Conservation (phyloP, 2,888 invertebrate genomes). For the Cataglyphis livida region DNA sequence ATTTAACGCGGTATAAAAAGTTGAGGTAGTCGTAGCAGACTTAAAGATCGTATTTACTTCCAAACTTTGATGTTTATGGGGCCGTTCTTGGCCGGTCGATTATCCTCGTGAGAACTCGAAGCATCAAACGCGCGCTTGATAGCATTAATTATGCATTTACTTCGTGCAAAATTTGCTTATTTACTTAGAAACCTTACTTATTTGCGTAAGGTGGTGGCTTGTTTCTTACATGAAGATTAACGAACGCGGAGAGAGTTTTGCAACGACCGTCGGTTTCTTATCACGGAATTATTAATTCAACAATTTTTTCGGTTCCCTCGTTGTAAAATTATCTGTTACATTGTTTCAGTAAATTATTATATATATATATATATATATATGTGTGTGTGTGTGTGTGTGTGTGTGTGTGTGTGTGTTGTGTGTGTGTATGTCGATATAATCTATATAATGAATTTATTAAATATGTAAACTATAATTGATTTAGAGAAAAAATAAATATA, state of each 20-base stretch:
- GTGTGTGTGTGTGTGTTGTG: too few relatives aligned
- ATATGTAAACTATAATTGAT: neutral
- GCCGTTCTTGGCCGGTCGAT: neutral
- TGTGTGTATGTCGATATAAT: too few relatives aligned
- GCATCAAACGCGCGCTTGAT: slow-evolving; percentile 24
- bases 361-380: neutral
- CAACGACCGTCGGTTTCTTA: neutral
- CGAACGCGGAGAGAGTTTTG: slow-evolving; percentile 11
- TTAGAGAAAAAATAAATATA: neutral
- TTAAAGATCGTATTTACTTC: neutral
- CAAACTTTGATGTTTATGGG: slow-evolving; percentile 8
- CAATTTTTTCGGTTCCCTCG: slow-evolving; percentile 5
- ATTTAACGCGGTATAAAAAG: slow-evolving; percentile 22
- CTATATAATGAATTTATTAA: neutral
- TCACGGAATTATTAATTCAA: neutral
- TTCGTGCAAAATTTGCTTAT: slow-evolving; percentile 52
- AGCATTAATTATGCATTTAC: slow-evolving; percentile 35
- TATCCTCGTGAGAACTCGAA: slow-evolving; percentile 43
- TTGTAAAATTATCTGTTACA: neutral
- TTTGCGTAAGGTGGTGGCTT: neutral
- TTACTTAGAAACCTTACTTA: slow-evolving; percentile 58
- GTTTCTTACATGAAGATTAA: slow-evolving; percentile 45
- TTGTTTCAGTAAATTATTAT: neutral
- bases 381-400: too few relatives aligned
- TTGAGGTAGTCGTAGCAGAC: slow-evolving; percentile 19